These are phyloP conservation scores for Drosophila subobscura DNA, from an alignment of 1,140 invertebrate species.

Conservation along the genomic window DNA sequence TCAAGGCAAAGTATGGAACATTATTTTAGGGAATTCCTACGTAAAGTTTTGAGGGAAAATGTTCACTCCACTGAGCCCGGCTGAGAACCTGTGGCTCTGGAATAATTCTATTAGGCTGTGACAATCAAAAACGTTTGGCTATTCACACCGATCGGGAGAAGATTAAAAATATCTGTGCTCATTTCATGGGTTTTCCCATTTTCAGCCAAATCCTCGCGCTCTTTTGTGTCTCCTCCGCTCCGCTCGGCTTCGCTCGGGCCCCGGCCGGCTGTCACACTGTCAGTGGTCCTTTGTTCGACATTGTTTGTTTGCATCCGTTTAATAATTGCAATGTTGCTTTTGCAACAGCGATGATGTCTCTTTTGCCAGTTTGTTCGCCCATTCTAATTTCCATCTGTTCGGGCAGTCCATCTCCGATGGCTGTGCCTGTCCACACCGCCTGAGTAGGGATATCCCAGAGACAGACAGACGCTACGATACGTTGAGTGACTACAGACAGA, in stretches of 20 bases:
- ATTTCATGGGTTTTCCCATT: slow-evolving; percentile 63
- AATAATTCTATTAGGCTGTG: slow-evolving; percentile 36
- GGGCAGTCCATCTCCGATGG: slow-evolving; percentile 4
- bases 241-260: too few relatives aligned
- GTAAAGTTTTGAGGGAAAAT: too few relatives aligned
- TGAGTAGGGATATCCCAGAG: slow-evolving; percentile 6
- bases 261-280: slow-evolving; percentile 61
- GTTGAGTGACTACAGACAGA: slow-evolving; percentile 22
- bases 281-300: slow-evolving; percentile 53
- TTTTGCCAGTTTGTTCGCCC: slow-evolving; percentile 39
- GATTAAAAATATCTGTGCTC: slow-evolving; percentile 61
- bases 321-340: slow-evolving; percentile 65
- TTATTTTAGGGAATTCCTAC: not conserved
- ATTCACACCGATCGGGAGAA: slow-evolving; percentile 27
- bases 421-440: not conserved
- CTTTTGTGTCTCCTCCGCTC: slow-evolving; percentile 31
- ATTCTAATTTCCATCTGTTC: slow-evolving; percentile 66
- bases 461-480: not conserved
- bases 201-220: slow-evolving; percentile 33
- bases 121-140: slow-evolving; percentile 46
- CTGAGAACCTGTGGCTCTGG: slow-evolving; percentile 34
- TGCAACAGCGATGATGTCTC: slow-evolving; percentile 32
- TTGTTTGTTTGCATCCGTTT: slow-evolving; percentile 67
- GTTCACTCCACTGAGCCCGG: not conserved
- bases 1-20: not conserved